Base-by-base conservation (phyloP, 2,888 invertebrate species). In the Heteropelma amictum region DNA sequence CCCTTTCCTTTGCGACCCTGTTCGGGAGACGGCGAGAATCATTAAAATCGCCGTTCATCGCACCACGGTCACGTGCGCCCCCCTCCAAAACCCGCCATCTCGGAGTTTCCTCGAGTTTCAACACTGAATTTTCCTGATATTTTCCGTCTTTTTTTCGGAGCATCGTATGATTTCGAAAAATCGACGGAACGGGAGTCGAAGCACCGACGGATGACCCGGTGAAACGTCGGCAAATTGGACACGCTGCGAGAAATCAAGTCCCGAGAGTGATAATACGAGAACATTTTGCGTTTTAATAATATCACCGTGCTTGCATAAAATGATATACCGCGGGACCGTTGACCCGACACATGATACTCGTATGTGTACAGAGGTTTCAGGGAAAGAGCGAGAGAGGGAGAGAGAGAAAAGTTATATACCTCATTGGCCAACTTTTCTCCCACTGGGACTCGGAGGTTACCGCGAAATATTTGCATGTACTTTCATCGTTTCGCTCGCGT, bases 1-100 rank as follows among this genome's bases (percentile, higher is more conserved):
- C 98, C 98, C 89, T 96, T 95, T 28, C 98, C 98, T 79, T 93
- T 93, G 4, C 98, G 95, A 72, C 98, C 98, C 95, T 96, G 89
- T 19, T n/a, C n/a, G n/a, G n/a, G n/a, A n/a, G n/a, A n/a, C n/a
- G n/a, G n/a, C n/a, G n/a, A n/a, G n/a, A n/a, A n/a, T n/a, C n/a
- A n/a, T n/a, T n/a, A n/a, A n/a, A n/a, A n/a, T 4, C 8, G 14
- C 12, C 6, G 4, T 38, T n/a, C 12, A 14, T 4, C 2, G 14
- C 38, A 38, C 2, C 14, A 4, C n/a, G n/a, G n/a, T n/a, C n/a
- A n/a, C n/a, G n/a, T n/a, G n/a, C n/a, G n/a, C n/a, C n/a, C n/a
- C n/a, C n/a, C n/a, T n/a, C n/a, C n/a, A n/a, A n/a, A n/a, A n/a
- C n/a, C n/a, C n/a, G n/a, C n/a, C n/a, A n/a, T n/a, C n/a, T n/a